Percentiles rank a stretch among this genome's conserved stretches.
phyloP scores from a whole-genome alignment of 1,140 invertebrate species.

The Pomacea maculata region DNA sequence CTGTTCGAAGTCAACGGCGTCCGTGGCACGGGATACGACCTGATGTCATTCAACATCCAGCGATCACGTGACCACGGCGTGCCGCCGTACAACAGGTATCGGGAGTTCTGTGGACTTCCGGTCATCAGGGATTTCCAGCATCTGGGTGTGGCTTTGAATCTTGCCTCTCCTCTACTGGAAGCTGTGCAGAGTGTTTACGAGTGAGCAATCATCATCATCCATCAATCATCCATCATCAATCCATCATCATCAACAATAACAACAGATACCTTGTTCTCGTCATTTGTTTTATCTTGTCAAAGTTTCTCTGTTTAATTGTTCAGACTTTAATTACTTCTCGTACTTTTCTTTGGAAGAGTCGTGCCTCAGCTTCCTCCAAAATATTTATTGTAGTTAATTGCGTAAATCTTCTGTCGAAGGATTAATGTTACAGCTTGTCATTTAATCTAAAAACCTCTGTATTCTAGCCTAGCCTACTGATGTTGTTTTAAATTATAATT shows the following conservation, averaged over 20 bases:
- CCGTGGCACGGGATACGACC: conserved; percentile 35
- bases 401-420: too few relatives aligned
- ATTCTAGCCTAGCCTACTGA: too few relatives aligned
- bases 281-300: not conserved
- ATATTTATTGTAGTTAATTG: too few relatives aligned
- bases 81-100: conserved; percentile 57
- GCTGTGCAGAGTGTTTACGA: not conserved
- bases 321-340: too few relatives aligned
- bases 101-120: conserved; percentile 54
- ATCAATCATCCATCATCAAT: too few relatives aligned
- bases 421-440: too few relatives aligned
- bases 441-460: too few relatives aligned
- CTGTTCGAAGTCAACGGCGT: not conserved
- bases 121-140: conserved; percentile 1
- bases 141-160: not conserved
- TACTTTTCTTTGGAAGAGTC: too few relatives aligned
- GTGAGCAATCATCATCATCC: not conserved
- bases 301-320: not conserved
- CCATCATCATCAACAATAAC: not conserved
- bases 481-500: too few relatives aligned
- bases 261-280: not conserved
- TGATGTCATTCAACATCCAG: conserved; percentile 73
- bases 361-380: too few relatives aligned
- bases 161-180: not conserved
- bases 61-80: conserved; percentile 86